Evolutionary conservation across 2,113 vertebrate genomes (phyloP), one percentile per base, ranked within the genome.

Genomic region (Limnothrissa miodon): DNA sequence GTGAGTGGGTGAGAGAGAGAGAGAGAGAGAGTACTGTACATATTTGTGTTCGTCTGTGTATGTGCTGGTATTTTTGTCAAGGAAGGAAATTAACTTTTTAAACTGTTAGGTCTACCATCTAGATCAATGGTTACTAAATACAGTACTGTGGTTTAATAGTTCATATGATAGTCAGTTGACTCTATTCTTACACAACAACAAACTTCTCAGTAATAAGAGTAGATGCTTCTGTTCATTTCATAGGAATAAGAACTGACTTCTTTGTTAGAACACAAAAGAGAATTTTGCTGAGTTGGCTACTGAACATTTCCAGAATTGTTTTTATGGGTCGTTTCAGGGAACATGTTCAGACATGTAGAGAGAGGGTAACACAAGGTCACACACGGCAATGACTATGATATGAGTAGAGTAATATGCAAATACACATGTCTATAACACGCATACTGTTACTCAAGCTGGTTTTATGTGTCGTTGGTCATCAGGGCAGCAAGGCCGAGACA

Each of bases 331-430:
- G 66, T 36, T 74, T 74, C 33, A 5, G 66, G 19, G 33, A 33
- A 21, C 33, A 74, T 0, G 33, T 3, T 4, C 56, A 70, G 46
- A 79, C 45, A 45, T n/a, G 51, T 51, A 56, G 90, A 92, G 90
- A 91, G 91, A 9, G 2, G 13, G 13, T 36, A 0, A 15, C 66
- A 39, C 66, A 29, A 74, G 11, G 33, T 4, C 29, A 74, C 13
- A 36, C 29, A 19, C 11, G 10, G 4, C 19, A 36, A 74, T 74
- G 2, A 74, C 66, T 17, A 17, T 5, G 36, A 74, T 74, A 74
- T 70, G 36, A 70, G 36, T 70, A 13, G 15, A 13, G 62, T 70
- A 36, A 70, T 33, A 15, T 70, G 62, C 33, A 70, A 70, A 21
- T 21, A 56, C 53, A 56, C 53, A 56, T 21, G 23, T 56, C 23